A percentile compares a stretch with the other conserved stretches of the same genome.
These are phyloP conservation scores for Neodiprion fabricii DNA, from an alignment of 1,140 invertebrate species.

Conservation along the genomic window DNA sequence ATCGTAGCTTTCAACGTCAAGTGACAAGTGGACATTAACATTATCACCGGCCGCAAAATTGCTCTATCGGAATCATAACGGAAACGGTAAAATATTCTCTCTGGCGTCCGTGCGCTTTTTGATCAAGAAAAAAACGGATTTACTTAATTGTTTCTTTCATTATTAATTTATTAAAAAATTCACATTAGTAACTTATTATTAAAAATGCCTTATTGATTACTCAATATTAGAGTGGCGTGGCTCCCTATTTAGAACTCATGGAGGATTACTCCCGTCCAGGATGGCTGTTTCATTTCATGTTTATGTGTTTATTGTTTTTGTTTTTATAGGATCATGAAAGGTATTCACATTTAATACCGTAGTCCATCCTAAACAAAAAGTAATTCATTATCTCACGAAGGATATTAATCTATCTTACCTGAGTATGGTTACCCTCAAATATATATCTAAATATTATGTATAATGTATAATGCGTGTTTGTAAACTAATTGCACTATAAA, in stretches of 20 bases:
- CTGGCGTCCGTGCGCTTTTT: background rate
- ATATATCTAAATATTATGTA: too few relatives aligned
- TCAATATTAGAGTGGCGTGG: constrained; percentile 52
- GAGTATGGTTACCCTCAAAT: background rate
- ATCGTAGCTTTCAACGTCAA: background rate
- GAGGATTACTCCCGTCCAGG: background rate
- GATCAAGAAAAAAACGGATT: background rate
- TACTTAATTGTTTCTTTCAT: constrained; percentile 30
- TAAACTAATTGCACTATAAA: background rate
- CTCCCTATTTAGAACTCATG: constrained; percentile 8
- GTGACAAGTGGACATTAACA: background rate
- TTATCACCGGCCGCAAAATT: background rate
- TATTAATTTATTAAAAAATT: constrained; percentile 60
- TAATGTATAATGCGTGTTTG: too few relatives aligned
- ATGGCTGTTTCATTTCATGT: background rate
- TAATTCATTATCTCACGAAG: background rate
- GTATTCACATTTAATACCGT: constrained; percentile 26
- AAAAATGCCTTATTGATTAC: constrained; percentile 58
- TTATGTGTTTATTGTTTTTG: background rate
- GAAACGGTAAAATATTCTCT: background rate
- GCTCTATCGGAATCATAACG: background rate
- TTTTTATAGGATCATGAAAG: constrained; percentile 44
- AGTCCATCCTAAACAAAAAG: constrained; percentile 31
- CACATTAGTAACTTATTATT: constrained; percentile 57
- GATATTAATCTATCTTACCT: background rate